phyloP scores from a whole-genome alignment of 1,140 invertebrate species.

The Stegodyphus mimosarum region DNA sequence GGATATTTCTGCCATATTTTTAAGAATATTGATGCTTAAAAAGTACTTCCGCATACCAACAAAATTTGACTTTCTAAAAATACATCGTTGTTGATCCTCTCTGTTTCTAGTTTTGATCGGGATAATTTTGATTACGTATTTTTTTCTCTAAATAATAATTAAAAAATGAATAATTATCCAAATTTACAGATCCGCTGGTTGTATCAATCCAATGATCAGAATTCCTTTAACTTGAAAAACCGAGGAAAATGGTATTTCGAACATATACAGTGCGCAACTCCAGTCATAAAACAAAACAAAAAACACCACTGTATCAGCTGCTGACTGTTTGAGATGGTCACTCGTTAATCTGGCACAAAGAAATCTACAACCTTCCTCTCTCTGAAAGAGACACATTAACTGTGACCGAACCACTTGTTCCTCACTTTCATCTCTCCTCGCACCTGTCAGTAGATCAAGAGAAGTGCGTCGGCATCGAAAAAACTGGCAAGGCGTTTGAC shows the following conservation, averaged over 20 bases:
- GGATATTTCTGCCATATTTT: too few species aligned
- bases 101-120: too few species aligned
- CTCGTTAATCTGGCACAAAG: neutral
- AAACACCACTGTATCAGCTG: neutral
- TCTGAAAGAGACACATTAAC: neutral
- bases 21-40: too few species aligned
- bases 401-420: slow-evolving; percentile 11
- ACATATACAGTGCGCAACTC: neutral
- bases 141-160: too few species aligned
- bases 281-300: neutral
- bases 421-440: neutral
- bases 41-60: too few species aligned
- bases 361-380: neutral
- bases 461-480: neutral
- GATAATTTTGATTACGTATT: too few species aligned
- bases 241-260: neutral
- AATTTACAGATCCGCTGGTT: neutral
- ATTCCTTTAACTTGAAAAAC: neutral
- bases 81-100: too few species aligned
- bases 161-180: too few species aligned
- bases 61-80: too few species aligned
- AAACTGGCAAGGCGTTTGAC: neutral
- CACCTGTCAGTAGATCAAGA: too few species aligned
- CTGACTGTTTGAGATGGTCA: neutral
- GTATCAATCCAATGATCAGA: neutral